phyloP scores from a whole-genome alignment of 1,140 invertebrate species.

The Philaenus spumarius region DNA sequence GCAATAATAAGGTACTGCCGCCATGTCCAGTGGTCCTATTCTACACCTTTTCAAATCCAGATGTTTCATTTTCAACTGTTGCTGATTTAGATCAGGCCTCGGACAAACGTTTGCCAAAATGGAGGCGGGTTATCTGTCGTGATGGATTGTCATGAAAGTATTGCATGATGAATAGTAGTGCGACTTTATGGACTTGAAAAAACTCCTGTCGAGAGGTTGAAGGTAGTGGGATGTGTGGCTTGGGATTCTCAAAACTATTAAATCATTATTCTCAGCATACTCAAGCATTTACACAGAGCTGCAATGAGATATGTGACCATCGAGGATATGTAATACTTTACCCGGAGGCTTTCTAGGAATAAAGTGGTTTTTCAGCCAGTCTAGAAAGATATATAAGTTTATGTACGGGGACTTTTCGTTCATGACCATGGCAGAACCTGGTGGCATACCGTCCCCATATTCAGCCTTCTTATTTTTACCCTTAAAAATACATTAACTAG shows the following conservation, averaged over 20 bases:
- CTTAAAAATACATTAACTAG: slow-evolving; percentile 28
- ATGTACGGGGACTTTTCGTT: slow-evolving; percentile 38
- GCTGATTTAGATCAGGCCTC: slow-evolving; percentile 1
- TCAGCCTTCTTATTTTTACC: slow-evolving; percentile 28
- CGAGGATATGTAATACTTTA: slow-evolving; percentile 25
- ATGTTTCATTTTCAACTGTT: slow-evolving; percentile 2
- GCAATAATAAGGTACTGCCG: not conserved
- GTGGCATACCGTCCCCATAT: slow-evolving; percentile 30
- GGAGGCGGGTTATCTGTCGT: slow-evolving; percentile 3
- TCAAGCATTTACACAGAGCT: slow-evolving; percentile 27
- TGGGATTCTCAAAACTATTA: slow-evolving; percentile 32
- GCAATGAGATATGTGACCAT: slow-evolving; percentile 28
- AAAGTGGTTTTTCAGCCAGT: slow-evolving; percentile 37
- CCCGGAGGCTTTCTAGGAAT: no score
- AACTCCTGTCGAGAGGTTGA: slow-evolving; percentile 31
- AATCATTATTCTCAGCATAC: slow-evolving; percentile 29
- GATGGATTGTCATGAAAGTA: not conserved
- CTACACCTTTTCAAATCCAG: slow-evolving; percentile 6
- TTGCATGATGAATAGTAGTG: not conserved
- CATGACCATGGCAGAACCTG: slow-evolving; percentile 28
- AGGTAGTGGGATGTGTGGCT: slow-evolving; percentile 33
- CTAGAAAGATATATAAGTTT: slow-evolving; percentile 36
- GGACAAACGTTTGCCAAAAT: not conserved
- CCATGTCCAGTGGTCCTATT: not conserved
- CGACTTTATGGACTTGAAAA: slow-evolving; percentile 33